A percentile compares a stretch with the other conserved stretches of the same genome.
phyloP scores from a whole-genome alignment of 2,113 vertebrate genomes.

The Mormoops blainvillei region DNA sequence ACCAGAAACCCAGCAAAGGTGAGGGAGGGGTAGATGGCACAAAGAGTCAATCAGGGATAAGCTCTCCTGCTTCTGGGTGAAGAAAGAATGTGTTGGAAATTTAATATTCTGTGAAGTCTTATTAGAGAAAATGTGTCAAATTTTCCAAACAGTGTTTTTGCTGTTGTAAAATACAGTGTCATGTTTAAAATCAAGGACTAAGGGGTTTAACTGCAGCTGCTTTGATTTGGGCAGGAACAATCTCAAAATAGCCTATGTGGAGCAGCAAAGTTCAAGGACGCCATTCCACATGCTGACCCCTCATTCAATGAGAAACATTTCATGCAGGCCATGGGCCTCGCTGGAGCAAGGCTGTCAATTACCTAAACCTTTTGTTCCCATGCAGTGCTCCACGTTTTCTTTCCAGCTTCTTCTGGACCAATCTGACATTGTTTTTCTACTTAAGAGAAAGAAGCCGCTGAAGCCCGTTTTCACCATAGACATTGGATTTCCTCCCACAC shows the following conservation, averaged over 20 bases:
- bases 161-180: not conserved
- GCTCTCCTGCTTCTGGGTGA: not conserved
- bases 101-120: not conserved
- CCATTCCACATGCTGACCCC: fast-evolving
- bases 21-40: not conserved
- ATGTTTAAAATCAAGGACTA: not conserved
- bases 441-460: not conserved
- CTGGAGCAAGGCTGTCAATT: not conserved
- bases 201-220: not conserved
- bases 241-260: too few species aligned
- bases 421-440: not conserved
- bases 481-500: not conserved
- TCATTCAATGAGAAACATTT: not conserved
- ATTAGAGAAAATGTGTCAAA: not conserved
- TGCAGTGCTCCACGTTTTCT: not conserved
- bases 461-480: not conserved
- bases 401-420: not conserved
- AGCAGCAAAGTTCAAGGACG: not conserved
- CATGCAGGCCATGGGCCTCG: fast-evolving
- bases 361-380: not conserved
- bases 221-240: not conserved
- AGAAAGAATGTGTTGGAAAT: not conserved
- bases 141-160: not conserved
- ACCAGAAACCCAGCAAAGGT: not conserved
- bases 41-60: not conserved